phyloP scores from a whole-genome alignment of 2,113 vertebrate species.

The Cephalopholis sonnerati region DNA sequence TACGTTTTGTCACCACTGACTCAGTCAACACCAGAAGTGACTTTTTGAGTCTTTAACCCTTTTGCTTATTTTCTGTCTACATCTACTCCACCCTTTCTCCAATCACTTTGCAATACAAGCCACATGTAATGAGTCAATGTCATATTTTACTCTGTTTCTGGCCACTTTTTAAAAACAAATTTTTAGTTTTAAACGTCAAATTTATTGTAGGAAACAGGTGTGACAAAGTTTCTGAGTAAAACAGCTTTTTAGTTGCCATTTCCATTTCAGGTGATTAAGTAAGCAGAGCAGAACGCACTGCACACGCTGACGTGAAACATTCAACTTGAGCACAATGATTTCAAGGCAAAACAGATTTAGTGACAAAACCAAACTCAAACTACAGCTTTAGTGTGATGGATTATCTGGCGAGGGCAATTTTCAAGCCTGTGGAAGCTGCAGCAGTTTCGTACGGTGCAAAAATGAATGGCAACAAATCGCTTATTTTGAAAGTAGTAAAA shows the following conservation, averaged over 20 bases:
- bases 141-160: not conserved
- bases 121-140: not conserved
- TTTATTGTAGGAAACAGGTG: not conserved
- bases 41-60: no score
- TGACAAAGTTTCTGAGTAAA: not conserved
- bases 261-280: conserved; percentile 27
- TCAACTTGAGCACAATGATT: conserved; percentile 37
- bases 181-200: not conserved
- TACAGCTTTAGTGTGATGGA: conserved; percentile 48
- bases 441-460: conserved; percentile 26
- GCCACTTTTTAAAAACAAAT: not conserved
- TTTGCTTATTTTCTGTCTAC: conserved; percentile 4
- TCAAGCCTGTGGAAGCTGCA: conserved; percentile 17
- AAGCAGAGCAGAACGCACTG: conserved; percentile 5
- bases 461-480: conserved; percentile 39
- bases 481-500: conserved; percentile 41
- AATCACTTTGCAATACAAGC: not conserved
- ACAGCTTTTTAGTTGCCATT: not conserved
- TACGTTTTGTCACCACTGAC: conserved; percentile 8
- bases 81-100: not conserved
- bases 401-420: conserved; percentile 29
- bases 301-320: conserved; percentile 9
- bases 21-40: not conserved
- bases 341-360: conserved; percentile 44
- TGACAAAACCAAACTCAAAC: conserved; percentile 46